Evolutionary conservation across 2,113 vertebrate species (phyloP).

Genomic region (Edolisoma coerulescens): DNA sequence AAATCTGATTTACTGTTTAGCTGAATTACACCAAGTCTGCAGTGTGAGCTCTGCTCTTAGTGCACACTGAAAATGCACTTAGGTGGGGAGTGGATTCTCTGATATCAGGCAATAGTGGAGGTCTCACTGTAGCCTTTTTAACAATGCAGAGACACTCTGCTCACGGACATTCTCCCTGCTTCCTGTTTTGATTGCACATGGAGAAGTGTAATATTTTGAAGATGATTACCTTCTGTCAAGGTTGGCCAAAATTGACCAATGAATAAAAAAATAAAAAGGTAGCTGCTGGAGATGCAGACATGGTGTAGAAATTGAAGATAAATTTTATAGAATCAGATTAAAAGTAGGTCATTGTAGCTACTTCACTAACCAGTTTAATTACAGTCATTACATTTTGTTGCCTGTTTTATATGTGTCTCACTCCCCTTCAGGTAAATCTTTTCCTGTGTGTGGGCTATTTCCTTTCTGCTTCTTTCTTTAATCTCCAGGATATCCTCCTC

Average conservation of each 20-base stretch:
- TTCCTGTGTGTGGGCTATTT: not conserved
- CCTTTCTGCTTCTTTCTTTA: not conserved
- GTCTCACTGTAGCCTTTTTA: not conserved
- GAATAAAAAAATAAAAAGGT: not conserved
- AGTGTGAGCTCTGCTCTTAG: not conserved
- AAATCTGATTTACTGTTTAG: not conserved
- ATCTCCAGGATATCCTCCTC: conserved; percentile 8
- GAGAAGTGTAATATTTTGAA: not conserved
- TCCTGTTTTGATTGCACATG: not conserved
- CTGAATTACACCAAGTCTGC: not conserved
- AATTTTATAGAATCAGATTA: not conserved
- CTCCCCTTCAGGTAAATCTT: not conserved
- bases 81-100: not conserved
- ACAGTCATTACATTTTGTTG: not conserved
- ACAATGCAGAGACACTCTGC: not conserved
- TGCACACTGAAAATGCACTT: not conserved
- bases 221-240: not conserved
- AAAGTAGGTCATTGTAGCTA: not conserved
- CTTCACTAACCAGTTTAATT: not conserved
- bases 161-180: not conserved
- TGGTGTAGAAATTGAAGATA: not conserved
- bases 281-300: not conserved
- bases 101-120: rapidly evolving
- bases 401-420: not conserved
- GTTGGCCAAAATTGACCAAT: not conserved